Percentiles rank a stretch among this genome's conserved stretches.
phyloP scores from a whole-genome alignment of 2,797 vertebrate genomes.

The Labeo calbasu region DNA sequence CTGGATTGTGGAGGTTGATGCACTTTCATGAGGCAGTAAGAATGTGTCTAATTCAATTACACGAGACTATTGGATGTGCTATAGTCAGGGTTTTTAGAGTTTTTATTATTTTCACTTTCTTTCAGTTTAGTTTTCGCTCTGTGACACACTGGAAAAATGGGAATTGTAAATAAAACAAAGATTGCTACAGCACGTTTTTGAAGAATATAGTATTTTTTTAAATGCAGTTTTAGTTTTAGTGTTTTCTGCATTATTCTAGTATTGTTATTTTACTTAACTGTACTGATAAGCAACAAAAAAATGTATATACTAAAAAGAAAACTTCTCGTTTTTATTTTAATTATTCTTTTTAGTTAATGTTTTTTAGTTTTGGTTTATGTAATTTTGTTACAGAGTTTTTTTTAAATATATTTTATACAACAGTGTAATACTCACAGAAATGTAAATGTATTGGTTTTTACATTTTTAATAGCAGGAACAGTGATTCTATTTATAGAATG shows the following conservation, averaged over 20 bases:
- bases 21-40: slow-evolving; percentile 7
- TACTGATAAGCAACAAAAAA: background rate
- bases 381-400: background rate
- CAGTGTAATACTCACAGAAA: background rate
- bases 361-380: background rate
- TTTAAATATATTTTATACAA: no score
- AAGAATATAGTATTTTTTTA: background rate
- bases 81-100: background rate
- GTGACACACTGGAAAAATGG: background rate
- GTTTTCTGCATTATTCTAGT: background rate
- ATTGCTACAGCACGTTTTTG: background rate
- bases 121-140: background rate
- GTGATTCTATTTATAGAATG: background rate
- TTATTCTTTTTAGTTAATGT: background rate
- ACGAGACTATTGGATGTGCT: background rate
- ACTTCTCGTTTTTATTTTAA: background rate
- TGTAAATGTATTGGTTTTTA: background rate
- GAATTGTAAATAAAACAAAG: background rate
- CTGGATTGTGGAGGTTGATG: slow-evolving; percentile 65
- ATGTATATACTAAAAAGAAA: background rate
- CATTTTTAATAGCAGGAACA: no score
- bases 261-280: background rate
- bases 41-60: slow-evolving; percentile 34
- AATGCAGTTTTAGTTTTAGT: background rate
- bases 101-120: background rate